Conservation (phyloP, 2,113 vertebrate species). For the Bostrychus sinensis region DNA sequence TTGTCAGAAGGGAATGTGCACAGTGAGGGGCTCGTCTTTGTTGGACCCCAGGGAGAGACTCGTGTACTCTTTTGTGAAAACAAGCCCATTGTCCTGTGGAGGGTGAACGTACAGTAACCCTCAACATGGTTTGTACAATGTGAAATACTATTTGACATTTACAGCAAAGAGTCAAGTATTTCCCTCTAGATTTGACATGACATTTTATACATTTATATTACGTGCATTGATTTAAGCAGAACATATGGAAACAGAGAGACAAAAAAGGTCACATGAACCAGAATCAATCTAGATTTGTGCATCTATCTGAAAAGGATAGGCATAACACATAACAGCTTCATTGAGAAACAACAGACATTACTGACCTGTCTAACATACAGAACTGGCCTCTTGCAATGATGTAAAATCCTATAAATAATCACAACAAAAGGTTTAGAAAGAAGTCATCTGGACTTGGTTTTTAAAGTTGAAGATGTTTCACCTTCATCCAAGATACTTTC, state of each 20-base stretch:
- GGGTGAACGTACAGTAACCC: conserved; percentile 19
- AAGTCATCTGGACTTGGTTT: too few relatives aligned
- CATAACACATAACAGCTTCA: not conserved
- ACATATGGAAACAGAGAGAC: not conserved
- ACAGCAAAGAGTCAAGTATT: conserved; percentile 2
- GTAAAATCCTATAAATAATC: too few relatives aligned
- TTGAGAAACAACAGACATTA: not conserved
- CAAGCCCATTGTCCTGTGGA: conserved; percentile 37
- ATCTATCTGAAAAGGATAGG: not conserved
- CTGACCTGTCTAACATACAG: not conserved
- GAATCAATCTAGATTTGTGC: not conserved
- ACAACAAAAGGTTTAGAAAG: too few relatives aligned
- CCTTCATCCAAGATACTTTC: too few relatives aligned
- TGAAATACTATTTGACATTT: conserved; percentile 22
- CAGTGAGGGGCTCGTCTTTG: conserved; percentile 32
- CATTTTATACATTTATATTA: conserved; percentile 20
- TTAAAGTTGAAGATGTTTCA: too few relatives aligned
- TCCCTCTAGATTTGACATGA: conserved; percentile 21
- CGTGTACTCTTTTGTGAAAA: conserved; percentile 29
- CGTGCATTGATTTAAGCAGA: conserved; percentile 2
- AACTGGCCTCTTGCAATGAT: too few relatives aligned
- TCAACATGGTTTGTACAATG: conserved; percentile 34
- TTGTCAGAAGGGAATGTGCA: conserved; percentile 51
- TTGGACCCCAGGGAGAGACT: conserved; percentile 22
- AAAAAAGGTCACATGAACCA: conserved; percentile 2